Percentiles rank a stretch among this genome's conserved stretches.
Evolutionary conservation across 92 coral and sea anemone species (phyloP).

Genomic region (Blastomussa wellsi): DNA sequence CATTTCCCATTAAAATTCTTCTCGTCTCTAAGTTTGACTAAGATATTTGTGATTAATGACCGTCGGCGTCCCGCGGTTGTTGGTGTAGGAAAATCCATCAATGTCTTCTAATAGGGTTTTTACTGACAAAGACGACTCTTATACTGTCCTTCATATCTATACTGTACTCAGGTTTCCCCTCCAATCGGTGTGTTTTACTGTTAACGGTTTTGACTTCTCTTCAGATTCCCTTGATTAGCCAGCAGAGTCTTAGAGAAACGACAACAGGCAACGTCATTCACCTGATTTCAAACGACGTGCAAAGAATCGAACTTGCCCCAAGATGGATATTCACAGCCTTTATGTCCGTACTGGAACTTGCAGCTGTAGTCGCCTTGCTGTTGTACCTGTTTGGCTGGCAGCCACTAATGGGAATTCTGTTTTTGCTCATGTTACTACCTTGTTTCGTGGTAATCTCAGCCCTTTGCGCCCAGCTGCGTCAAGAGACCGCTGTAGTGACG

Average conservation of each 20-base stretch:
- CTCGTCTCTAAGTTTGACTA: no score
- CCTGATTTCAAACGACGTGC: slow-evolving; percentile 27
- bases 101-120: not conserved
- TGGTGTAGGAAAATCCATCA: not conserved
- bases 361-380: not conserved
- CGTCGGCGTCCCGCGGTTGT: no score
- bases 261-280: slow-evolving; percentile 6
- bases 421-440: not conserved
- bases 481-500: slow-evolving; percentile 4
- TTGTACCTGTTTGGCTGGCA: slow-evolving; percentile 22
- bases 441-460: not conserved
- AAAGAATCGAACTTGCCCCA: slow-evolving; percentile 14
- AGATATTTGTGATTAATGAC: no score
- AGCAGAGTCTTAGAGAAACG: slow-evolving; percentile 13
- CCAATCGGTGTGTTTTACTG: not conserved
- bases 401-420: slow-evolving; percentile 3
- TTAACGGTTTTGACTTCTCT: not conserved
- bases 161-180: not conserved
- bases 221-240: slow-evolving; percentile 18
- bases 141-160: not conserved
- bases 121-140: not conserved
- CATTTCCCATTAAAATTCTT: no score
- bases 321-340: not conserved
- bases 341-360: not conserved
- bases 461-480: not conserved